Base-by-base conservation (phyloP, 2,888 invertebrate species). In the Herminia tarsipennalis region DNA sequence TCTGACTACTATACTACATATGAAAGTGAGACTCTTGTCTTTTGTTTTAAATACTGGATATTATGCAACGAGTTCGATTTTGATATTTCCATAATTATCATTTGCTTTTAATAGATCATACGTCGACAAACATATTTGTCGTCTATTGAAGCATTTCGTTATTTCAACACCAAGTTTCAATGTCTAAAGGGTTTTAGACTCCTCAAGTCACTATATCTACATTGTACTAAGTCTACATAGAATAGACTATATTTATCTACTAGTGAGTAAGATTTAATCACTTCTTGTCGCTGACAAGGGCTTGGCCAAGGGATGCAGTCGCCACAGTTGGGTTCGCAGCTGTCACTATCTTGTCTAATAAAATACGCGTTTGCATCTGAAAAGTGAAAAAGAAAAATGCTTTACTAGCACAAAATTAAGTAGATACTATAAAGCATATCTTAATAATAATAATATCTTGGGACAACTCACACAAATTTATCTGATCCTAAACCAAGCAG, bases 301-400 rank as follows among this genome's bases (percentile, higher is more conserved):
- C 75, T 49, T 88, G 89, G n/a, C 90, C 90, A 1, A 91, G 62
- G 0, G 90, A 84, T 0, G 90, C 90, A 1, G 88, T 91, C 2
- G 89, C 88, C 0, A 87, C 81, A 0, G 85, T 81, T 0, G 87
- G 76, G 30, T 86, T 90, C 0, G 90, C 78, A 1, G 85, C 84
- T 0, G 73, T 50, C n/a, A 88, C 88, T 6, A 91, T 89, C 65
- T 83, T 88, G 25, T 90, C 89, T 24, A 91, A 51, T 32, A 90
- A 52, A 4, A 86, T 48, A 9, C 81, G 79, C 1, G 88, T 83
- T 62, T 90, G 90, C 54, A 80, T 40, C 90, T 91, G 78, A 2
- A 50, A 53, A 30, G 10, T 3, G 32, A 34, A 9, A 18, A 25
- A 30, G 1, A 27, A 22, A 3, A 25, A 10, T 30, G n/a, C n/a